phyloP scores from a whole-genome alignment of 1,140 invertebrate genomes.

The Dermatophagoides farinae region DNA sequence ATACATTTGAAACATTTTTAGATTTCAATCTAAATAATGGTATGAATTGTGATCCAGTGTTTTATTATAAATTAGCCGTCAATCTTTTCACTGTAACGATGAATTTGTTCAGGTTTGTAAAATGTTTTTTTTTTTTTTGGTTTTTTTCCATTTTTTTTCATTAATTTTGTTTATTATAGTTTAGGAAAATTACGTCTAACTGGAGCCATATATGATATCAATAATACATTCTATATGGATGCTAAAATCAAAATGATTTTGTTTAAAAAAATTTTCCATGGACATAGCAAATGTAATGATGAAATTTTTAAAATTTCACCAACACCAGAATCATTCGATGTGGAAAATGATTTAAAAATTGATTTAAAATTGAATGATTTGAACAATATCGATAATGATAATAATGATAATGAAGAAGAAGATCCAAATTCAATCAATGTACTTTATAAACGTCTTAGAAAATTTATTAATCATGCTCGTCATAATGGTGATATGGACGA shows the following conservation, averaged over 20 bases:
- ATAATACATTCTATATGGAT: background rate
- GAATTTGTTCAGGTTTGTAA: background rate
- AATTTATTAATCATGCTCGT: background rate
- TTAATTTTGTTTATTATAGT: background rate
- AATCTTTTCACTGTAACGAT: background rate
- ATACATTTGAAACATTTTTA: background rate
- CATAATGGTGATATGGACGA: background rate
- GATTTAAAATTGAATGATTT: background rate
- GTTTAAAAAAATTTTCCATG: background rate
- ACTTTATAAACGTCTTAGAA: background rate
- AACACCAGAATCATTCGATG: background rate
- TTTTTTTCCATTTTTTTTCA: no score
- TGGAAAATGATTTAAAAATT: background rate
- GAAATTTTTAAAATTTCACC: background rate
- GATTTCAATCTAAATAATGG: conserved; percentile 5
- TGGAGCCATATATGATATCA: background rate
- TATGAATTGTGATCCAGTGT: background rate
- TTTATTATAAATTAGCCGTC: background rate
- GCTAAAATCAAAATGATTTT: background rate
- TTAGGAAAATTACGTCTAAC: background rate
- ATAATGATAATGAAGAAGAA: background rate
- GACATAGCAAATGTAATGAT: background rate
- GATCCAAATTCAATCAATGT: background rate
- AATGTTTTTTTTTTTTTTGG: background rate
- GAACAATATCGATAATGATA: background rate